Percentiles rank a stretch among this genome's conserved stretches.
phyloP scores from a whole-genome alignment of 2,888 invertebrate species.

The Tetanocera ferruginea region DNA sequence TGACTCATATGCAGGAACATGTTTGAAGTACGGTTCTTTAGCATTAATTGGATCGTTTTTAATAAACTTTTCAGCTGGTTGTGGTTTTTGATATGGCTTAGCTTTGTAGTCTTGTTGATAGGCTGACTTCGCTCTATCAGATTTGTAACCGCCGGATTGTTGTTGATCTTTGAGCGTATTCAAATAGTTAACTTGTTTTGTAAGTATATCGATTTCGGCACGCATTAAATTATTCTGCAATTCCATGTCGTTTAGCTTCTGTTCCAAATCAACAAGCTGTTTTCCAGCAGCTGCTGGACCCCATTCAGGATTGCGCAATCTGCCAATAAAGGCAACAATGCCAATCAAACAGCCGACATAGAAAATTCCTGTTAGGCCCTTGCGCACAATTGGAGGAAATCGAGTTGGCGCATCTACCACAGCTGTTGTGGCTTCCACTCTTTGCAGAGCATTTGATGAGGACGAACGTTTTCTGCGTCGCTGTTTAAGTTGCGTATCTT shows the following conservation, averaged over 20 bases:
- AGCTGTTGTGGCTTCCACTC: background rate
- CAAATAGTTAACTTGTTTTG: constrained; percentile 64
- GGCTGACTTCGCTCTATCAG: constrained; percentile 51
- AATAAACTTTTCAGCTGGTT: too few relatives aligned
- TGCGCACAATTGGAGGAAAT: constrained; percentile 52
- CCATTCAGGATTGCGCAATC: constrained; percentile 59
- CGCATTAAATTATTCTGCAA: constrained; percentile 66
- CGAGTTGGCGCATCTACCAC: background rate
- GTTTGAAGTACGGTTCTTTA: too few relatives aligned
- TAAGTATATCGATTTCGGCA: constrained; percentile 65
- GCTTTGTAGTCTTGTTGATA: background rate
- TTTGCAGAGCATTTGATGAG: background rate
- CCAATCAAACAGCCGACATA: constrained; percentile 58
- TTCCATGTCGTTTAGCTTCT: constrained; percentile 60
- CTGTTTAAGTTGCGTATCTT: background rate
- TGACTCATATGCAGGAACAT: background rate
- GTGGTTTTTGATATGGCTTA: too few relatives aligned
- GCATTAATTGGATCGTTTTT: too few relatives aligned
- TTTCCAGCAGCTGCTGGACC: constrained; percentile 43
- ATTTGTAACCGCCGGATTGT: constrained; percentile 51
- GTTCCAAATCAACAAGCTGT: constrained; percentile 49
- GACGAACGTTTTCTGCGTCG: constrained; percentile 33
- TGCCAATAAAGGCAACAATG: constrained; percentile 60
- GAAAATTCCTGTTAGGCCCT: constrained; percentile 58
- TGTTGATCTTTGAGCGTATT: constrained; percentile 45